Percentiles rank a stretch among this genome's conserved stretches.
Evolutionary conservation across 2,113 vertebrate genomes (phyloP).

Genomic region (Gobio gobio): DNA sequence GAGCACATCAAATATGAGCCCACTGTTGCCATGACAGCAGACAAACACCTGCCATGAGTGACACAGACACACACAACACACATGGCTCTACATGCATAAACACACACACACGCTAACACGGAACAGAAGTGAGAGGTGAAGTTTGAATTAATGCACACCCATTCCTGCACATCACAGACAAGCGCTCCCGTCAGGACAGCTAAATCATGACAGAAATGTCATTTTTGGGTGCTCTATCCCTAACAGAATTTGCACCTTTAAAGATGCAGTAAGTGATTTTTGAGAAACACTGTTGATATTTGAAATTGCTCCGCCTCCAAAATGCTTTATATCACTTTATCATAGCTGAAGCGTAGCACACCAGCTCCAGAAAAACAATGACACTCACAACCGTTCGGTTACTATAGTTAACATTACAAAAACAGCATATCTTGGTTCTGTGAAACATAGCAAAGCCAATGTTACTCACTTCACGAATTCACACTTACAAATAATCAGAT

Average conservation of each 20-base stretch:
- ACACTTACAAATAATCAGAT: too few relatives aligned
- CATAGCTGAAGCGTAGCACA: too few relatives aligned
- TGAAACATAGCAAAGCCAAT: too few relatives aligned
- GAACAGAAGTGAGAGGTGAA: constrained; percentile 42
- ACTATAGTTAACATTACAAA: too few relatives aligned
- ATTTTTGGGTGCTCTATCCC: background rate
- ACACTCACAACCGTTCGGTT: too few relatives aligned
- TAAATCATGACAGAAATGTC: background rate
- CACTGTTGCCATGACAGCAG: constrained; percentile 44
- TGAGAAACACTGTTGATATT: too few relatives aligned
- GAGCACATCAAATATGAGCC: constrained; percentile 31
- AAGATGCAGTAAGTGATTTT: too few relatives aligned
- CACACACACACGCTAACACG: constrained; percentile 52
- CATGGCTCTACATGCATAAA: constrained; percentile 11
- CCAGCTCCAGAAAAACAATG: too few relatives aligned
- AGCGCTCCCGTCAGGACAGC: background rate
- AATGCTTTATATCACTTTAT: too few relatives aligned
- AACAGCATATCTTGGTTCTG: too few relatives aligned
- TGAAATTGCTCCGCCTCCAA: too few relatives aligned
- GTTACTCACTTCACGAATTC: too few relatives aligned
- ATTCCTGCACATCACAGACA: background rate
- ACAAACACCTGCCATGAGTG: constrained; percentile 55
- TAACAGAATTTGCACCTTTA: background rate
- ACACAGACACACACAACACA: constrained; percentile 46
- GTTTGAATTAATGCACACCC: constrained; percentile 32